Evolutionary conservation across 2,113 vertebrate genomes (phyloP), one percentile per base, ranked within the genome.

Genomic region (Nannobrachium achirus): DNA sequence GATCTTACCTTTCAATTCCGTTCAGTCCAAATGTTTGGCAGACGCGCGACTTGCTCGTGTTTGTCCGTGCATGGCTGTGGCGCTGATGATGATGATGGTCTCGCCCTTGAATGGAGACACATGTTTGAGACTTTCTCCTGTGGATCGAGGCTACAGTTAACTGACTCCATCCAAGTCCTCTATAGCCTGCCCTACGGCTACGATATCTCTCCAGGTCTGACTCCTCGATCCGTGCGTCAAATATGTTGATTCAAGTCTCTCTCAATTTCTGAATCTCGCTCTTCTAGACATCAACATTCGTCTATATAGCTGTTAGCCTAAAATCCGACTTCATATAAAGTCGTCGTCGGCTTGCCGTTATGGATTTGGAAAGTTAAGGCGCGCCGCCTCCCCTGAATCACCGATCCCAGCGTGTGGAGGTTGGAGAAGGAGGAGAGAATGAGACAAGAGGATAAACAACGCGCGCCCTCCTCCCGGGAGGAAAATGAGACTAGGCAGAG

Each of bases 121-220:
- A 85, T 84, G 63, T 82, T 74, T 73, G 20, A 59, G 66, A 87
- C 85, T 87, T 89, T 85, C 63, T 84, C 75, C 46, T 46, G 71
- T 52, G 75, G 64, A 71, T 73, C 76, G 8, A 50, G 69, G 53
- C 69, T 64, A 75, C 78, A 48, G 46, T 15, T 13, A n/a, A n/a
- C 46, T 48, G 46, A 15, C 11, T 6, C 13, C 13, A 13, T 7
- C n/a, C 46, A 48, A 14, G n/a, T 48, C 10, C 46, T 46, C 44
- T 46, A 46, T 13, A 46, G 10, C 10, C 44, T 9, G 14, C 14
- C 44, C 10, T 46, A 46, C 2, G 14, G 10, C 44, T 74, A 82
- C 64, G 25, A 72, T 66, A 45, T 19, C 56, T 33, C 18, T 48
- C 45, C 75, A 40, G 66, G 70, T 79, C 75, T 78, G 20, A 25